Base-by-base conservation (phyloP, 2,113 vertebrate genomes). In the Typhlomys cinereus region DNA sequence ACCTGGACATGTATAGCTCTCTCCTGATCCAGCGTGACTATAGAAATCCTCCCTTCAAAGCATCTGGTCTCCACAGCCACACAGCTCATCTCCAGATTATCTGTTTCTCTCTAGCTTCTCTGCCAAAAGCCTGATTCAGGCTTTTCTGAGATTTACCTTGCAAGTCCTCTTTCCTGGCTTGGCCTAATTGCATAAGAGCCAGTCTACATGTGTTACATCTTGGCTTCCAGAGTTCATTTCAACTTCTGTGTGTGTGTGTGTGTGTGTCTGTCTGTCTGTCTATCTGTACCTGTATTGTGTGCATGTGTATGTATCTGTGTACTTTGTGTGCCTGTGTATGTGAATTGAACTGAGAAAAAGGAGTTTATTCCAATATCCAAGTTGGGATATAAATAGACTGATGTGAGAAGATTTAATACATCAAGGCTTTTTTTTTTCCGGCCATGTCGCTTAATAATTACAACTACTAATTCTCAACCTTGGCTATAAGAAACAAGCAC, bases 131-230 rank as follows among this genome's bases (percentile, higher is more conserved):
- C 34, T 39, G 3, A 90, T 76, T 81, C 82, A 25, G 29, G 7
- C n/a, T 71, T 44, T 87, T 73, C 71, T 73, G 59, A 88, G 66
- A 76, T 52, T 62, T 79, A 88, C 75, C 39, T 91, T 91, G 93
- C 59, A 73, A 67, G 62, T 84, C 20, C 1, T 71, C 62, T 44
- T 36, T 73, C 81, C 57, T 73, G 61, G 52, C 57, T 78, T 52
- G 41, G 71, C 25, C 23, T 2, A 21, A 10, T 85, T 62, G 62
- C 46, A 20, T 34, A 1, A 81, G 14, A 23, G 50, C 50, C 1
- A 2, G 11, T 85, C 36, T 1, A 62, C 34, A 34, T 75, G 59
- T 57, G 39, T 92, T 66, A 61, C 85, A 89, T 54, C 20, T 88
- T 80, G 78, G 50, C 44, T 50, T 81, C 61, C 69, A 88, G n/a